These are phyloP conservation scores for Apamea epomidion DNA, from an alignment of 2,888 invertebrate genomes.

Conservation along the genomic window DNA sequence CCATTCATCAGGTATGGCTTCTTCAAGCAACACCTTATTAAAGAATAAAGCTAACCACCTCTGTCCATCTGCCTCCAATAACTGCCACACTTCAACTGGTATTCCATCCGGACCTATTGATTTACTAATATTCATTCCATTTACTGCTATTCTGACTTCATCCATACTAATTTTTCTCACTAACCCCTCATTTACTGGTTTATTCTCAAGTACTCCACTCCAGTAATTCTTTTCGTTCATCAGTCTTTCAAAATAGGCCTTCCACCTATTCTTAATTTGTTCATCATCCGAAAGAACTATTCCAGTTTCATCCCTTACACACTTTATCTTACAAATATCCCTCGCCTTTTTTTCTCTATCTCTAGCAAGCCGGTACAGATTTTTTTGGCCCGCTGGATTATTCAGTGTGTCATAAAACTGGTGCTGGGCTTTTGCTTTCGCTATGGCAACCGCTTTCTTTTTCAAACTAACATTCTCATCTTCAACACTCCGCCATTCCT, in stretches of 20 bases:
- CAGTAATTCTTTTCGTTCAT: neutral
- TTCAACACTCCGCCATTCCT: neutral
- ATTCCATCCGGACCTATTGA: neutral
- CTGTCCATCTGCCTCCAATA: neutral
- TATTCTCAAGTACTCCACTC: neutral
- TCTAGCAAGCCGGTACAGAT: neutral
- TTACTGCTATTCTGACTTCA: neutral
- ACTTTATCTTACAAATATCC: neutral
- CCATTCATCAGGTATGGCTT: constrained; percentile 1
- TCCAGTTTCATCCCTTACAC: neutral
- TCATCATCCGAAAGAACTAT: neutral
- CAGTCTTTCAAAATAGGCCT: neutral
- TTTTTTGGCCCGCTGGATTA: neutral
- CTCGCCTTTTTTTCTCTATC: neutral
- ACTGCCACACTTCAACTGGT: neutral
- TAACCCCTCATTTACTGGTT: neutral
- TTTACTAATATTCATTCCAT: neutral
- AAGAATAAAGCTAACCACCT: neutral
- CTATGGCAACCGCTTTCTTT: neutral
- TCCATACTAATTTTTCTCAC: neutral
- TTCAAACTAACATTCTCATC: neutral
- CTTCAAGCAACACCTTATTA: too few species aligned
- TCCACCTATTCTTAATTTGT: neutral
- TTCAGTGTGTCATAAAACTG: neutral
- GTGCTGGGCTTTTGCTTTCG: neutral